phyloP scores from a whole-genome alignment of 2,113 vertebrate species.

The Lophura nycthemera region DNA sequence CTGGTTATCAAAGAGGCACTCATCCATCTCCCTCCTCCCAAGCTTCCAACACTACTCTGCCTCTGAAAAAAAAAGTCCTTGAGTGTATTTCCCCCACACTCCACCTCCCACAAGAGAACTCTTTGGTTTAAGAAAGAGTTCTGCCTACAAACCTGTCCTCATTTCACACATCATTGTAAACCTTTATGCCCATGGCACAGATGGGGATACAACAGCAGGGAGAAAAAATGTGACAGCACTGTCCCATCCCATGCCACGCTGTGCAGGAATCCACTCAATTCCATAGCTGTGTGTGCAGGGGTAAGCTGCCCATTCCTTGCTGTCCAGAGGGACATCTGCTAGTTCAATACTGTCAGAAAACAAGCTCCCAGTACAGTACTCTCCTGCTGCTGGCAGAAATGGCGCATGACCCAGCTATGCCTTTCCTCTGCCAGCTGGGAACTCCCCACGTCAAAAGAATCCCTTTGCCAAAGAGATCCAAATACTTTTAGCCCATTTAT shows the following conservation, averaged over 20 bases:
- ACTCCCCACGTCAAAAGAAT: constrained; percentile 36
- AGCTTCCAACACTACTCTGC: background rate
- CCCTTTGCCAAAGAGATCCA: background rate
- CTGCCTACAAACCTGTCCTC: background rate
- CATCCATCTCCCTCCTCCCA: background rate
- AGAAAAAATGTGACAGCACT: background rate
- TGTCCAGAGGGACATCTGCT: constrained; percentile 48
- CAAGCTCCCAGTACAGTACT: background rate
- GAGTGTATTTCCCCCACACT: fast-evolving
- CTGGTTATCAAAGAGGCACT: background rate
- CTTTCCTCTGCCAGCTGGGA: constrained; percentile 48
- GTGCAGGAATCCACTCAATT: background rate
- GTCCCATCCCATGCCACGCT: background rate
- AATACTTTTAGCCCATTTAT: constrained; percentile 28
- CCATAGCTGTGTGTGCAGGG: fast-evolving
- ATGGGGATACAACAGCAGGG: fast-evolving
- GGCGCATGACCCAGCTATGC: constrained; percentile 31
- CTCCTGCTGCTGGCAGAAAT: constrained; percentile 2
- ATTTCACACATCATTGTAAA: background rate
- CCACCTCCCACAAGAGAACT: background rate
- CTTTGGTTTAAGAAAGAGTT: background rate
- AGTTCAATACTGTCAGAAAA: background rate
- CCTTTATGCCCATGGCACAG: fast-evolving
- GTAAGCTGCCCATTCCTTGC: background rate
- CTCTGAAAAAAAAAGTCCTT: background rate